Evolutionary conservation across 1,140 invertebrate genomes (phyloP).

Genomic region (Euura saliciscinereae): DNA sequence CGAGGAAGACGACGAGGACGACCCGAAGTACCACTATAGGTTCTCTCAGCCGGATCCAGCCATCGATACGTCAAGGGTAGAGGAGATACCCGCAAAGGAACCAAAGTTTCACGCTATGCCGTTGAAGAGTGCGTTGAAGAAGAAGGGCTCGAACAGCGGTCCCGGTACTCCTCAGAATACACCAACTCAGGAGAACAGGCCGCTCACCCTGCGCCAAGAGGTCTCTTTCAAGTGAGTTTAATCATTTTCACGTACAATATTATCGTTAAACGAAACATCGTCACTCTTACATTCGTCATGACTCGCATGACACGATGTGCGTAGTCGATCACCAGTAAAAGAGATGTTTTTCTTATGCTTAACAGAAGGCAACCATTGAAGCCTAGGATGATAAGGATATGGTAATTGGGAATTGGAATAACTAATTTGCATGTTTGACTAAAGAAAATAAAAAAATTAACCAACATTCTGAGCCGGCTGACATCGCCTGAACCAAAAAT

Average conservation of each 20-base stretch:
- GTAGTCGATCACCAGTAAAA: conserved; percentile 51
- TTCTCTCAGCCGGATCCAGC: conserved; percentile 66
- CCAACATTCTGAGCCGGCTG: not conserved
- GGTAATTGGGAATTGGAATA: conserved; percentile 70
- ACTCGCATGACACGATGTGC: too few species aligned
- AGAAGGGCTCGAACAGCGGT: conserved; percentile 67
- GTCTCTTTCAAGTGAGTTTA: conserved; percentile 67
- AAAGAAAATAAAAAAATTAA: not conserved
- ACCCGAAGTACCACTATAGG: conserved; percentile 58
- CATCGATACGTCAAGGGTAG: conserved; percentile 81
- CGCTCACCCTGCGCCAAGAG: conserved; percentile 73
- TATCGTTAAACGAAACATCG: too few species aligned
- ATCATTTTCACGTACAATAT: not conserved
- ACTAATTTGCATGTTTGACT: conserved; percentile 42
- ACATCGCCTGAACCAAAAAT: conserved; percentile 34
- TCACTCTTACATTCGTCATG: too few species aligned
- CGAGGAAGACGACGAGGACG: conserved; percentile 62
- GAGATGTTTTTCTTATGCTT: conserved; percentile 59
- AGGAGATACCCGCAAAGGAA: conserved; percentile 90
- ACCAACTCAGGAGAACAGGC: conserved; percentile 79
- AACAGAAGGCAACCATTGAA: conserved; percentile 81
- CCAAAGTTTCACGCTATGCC: conserved; percentile 87
- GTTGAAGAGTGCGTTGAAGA: conserved; percentile 90
- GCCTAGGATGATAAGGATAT: conserved; percentile 84
- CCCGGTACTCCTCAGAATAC: conserved; percentile 70